Evolutionary conservation across 2,888 invertebrate species (phyloP), one percentile per base, ranked within the genome.

Genomic region (Ormyrus labotus): DNA sequence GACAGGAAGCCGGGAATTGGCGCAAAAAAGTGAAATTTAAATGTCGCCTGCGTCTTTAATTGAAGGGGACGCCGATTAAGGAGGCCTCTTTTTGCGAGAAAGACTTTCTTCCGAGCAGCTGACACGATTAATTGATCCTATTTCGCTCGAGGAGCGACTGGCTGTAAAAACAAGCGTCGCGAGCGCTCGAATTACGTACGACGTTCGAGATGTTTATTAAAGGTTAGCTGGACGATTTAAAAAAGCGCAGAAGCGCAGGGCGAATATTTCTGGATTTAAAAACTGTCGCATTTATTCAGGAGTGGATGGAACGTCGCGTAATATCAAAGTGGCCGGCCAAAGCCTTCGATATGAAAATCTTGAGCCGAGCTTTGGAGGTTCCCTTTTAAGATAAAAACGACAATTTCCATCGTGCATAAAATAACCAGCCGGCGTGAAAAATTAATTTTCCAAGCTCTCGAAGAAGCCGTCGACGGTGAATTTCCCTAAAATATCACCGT

Each of bases 281-380:
- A 4, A 4, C 34, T 34, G 34, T 34, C 34, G 4, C 34, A 34
- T 34, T 34, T 34, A 34, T 34, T n/a, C 48, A 48, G 5, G 6
- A 57, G 3, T 51, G 53, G 47, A 55, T 57, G 19, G 64, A 76
- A 84, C 57, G 45, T 10, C 76, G 79, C 70, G 86, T 81, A 86
- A 88, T 88, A 87, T 87, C 83, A 71, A 34, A 34, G 79, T 82
- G 83, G 79, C 80, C 79, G 77, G 61, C 75, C 76, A 85, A 85
- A 85, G 84, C 83, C 77, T 80, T 79, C 83, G 84, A 87, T 88
- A 88, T 87, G 85, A 85, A 34, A 71, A 85, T 84, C 84, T 84
- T 86, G 87, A 88, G 84, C 85, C 85, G 83, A 68, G 71, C 61
- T 67, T 68, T 76, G 51, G 47, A 13, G 5, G 74, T 74, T 63